phyloP scores from a whole-genome alignment of 2,113 vertebrate genomes.

The Tragelaphus imberbis region DNA sequence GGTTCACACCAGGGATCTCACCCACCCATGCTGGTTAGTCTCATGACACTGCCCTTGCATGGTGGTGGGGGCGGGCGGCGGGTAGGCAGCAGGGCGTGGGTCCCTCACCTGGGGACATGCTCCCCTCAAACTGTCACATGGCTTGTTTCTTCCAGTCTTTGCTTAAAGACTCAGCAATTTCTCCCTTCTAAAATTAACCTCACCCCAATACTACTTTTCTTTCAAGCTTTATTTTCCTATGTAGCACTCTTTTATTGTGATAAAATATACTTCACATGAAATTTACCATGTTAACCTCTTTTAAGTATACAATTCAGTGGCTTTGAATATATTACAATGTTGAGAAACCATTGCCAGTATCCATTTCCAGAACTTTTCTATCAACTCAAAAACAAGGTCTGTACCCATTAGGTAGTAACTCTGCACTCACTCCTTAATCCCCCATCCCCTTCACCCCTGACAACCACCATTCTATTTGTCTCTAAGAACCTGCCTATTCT shows the following conservation, averaged over 20 bases:
- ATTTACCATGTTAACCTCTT: background rate
- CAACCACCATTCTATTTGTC: background rate
- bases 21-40: background rate
- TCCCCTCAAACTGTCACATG: background rate
- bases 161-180: background rate
- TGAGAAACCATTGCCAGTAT: background rate
- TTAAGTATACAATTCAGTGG: background rate
- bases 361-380: background rate
- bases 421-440: background rate
- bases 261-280: background rate
- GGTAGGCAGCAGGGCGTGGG: background rate
- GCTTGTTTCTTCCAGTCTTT: background rate
- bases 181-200: background rate
- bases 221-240: background rate
- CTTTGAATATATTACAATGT: background rate
- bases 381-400: background rate
- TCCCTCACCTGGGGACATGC: background rate
- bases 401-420: background rate
- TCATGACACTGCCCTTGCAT: rapidly evolving
- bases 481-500: background rate
- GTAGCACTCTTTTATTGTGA: background rate
- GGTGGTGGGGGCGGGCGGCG: rapidly evolving
- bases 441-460: too few relatives aligned
- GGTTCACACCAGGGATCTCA: background rate
- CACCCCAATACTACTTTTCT: background rate